phyloP scores from a whole-genome alignment of 2,797 vertebrate species.

The Telmatherina bonti region DNA sequence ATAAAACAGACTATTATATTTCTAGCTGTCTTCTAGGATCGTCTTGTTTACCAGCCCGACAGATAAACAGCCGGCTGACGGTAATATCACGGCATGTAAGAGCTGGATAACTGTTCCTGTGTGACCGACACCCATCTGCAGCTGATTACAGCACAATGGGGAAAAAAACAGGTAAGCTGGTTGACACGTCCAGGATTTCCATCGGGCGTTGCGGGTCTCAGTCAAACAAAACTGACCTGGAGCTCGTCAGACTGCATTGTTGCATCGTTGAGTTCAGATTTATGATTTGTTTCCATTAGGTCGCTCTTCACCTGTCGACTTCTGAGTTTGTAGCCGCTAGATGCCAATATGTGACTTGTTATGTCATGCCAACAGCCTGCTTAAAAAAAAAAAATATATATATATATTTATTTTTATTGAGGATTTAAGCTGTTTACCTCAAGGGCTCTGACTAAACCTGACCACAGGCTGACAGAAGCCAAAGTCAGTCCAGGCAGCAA shows the following conservation, averaged over 20 bases:
- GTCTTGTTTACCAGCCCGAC: constrained; percentile 67
- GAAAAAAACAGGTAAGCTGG: constrained; percentile 70
- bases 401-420: background rate
- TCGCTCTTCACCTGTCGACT: constrained; percentile 55
- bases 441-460: constrained; percentile 29
- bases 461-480: constrained; percentile 29
- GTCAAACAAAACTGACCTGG: constrained; percentile 24
- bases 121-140: constrained; percentile 70
- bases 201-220: constrained; percentile 66
- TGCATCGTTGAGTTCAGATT: constrained; percentile 54
- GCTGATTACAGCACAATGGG: constrained; percentile 41
- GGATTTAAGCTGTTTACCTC: constrained; percentile 19
- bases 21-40: constrained; percentile 37
- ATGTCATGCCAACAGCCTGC: constrained; percentile 49
- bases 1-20: constrained; percentile 28
- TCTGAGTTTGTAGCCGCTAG: constrained; percentile 20
- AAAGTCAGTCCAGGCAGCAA: constrained; percentile 24
- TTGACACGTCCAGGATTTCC: constrained; percentile 41
- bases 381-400: no score
- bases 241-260: constrained; percentile 64
- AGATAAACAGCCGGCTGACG: constrained; percentile 56
- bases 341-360: constrained; percentile 43
- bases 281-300: constrained; percentile 23
- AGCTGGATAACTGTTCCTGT: constrained; percentile 75
- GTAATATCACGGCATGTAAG: constrained; percentile 66